Evolutionary conservation across 1,140 invertebrate species (phyloP).

Genomic region (Chrysomallon squamiferum): DNA sequence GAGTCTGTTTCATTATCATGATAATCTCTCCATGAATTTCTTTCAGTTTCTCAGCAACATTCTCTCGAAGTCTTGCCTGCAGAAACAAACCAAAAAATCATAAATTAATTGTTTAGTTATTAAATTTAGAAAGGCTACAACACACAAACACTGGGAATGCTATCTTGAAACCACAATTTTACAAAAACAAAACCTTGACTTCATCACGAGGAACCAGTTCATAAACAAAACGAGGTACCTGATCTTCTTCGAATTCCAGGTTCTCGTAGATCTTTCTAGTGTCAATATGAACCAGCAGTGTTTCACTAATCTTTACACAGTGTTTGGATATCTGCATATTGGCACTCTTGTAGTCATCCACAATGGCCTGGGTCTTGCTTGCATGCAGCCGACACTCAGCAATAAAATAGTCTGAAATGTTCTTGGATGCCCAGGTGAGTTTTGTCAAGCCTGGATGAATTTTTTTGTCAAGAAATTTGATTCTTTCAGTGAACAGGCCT

Average conservation of each 20-base stretch:
- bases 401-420: constrained; percentile 78
- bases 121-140: no score
- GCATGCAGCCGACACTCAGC: constrained; percentile 76
- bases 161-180: no score
- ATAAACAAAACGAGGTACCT: no score
- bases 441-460: constrained; percentile 80
- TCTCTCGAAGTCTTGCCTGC: constrained; percentile 52
- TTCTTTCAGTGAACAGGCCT: constrained; percentile 68
- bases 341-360: constrained; percentile 80
- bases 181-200: no score
- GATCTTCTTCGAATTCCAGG: constrained; percentile 64
- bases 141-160: no score
- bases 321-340: constrained; percentile 77
- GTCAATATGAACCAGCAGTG: constrained; percentile 73
- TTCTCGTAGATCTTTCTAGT: constrained; percentile 63
- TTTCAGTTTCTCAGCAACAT: constrained; percentile 48
- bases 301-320: constrained; percentile 80
- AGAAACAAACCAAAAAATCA: not conserved
- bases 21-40: constrained; percentile 58
- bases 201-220: no score
- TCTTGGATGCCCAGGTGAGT: constrained; percentile 77
- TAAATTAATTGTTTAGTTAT: no score
- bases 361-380: constrained; percentile 73
- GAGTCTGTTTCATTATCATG: constrained; percentile 56
- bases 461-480: constrained; percentile 73